phyloP scores from a whole-genome alignment of 2,797 vertebrate species.

The Tadarida brasiliensis region DNA sequence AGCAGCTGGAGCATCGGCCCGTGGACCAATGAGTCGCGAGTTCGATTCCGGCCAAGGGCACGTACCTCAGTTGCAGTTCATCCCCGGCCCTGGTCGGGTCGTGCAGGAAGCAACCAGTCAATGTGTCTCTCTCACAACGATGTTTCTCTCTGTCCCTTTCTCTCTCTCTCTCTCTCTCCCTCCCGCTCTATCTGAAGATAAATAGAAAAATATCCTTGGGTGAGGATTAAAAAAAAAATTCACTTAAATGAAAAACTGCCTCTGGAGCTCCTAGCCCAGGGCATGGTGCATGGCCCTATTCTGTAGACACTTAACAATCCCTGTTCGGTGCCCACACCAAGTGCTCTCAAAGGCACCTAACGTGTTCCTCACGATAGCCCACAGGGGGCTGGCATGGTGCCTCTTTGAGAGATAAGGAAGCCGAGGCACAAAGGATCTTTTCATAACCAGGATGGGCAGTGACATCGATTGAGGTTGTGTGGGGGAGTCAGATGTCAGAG shows the following conservation, averaged over 20 bases:
- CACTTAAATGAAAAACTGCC: background rate
- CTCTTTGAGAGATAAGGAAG: background rate
- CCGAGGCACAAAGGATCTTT: background rate
- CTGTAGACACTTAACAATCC: background rate
- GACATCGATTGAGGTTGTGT: background rate
- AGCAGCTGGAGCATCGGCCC: no score
- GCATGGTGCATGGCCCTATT: background rate
- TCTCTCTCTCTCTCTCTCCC: no score
- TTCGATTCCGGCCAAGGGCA: no score
- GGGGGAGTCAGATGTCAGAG: background rate
- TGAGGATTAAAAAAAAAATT: background rate
- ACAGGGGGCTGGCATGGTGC: fast-evolving
- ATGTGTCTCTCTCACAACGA: no score
- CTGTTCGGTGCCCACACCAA: fast-evolving
- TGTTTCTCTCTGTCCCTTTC: no score
- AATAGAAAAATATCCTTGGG: no score
- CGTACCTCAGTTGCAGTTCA: no score
- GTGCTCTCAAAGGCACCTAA: fast-evolving
- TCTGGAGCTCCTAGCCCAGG: background rate
- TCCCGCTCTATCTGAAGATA: no score
- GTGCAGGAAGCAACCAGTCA: no score
- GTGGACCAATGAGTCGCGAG: no score
- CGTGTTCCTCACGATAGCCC: background rate
- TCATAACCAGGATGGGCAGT: no score
- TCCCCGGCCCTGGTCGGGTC: no score